phyloP scores from a whole-genome alignment of 1,140 invertebrate species.

The Drosophila quadrilineata region DNA sequence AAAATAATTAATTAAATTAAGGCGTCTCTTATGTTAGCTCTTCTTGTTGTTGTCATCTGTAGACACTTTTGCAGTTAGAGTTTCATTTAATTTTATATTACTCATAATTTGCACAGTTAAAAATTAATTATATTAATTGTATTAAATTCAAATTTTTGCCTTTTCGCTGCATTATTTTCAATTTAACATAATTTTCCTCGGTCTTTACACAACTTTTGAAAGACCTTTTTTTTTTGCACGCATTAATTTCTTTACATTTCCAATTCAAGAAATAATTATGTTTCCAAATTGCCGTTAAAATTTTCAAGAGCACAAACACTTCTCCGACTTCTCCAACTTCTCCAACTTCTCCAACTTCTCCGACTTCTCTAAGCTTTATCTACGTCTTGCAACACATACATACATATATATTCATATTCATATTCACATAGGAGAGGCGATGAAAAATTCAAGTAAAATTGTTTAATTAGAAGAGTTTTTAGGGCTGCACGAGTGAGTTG shows the following conservation, averaged over 20 bases:
- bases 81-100: constrained; percentile 12
- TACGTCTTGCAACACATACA: no score
- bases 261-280: neutral
- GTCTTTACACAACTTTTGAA: no score
- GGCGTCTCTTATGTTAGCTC: constrained; percentile 63
- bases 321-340: neutral
- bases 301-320: neutral
- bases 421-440: neutral
- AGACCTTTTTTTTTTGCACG: neutral
- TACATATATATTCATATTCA: no score
- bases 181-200: constrained; percentile 8
- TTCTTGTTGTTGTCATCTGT: constrained; percentile 78
- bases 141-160: no score
- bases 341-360: no score
- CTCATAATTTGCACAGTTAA: no score
- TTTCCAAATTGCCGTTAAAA: constrained; percentile 4
- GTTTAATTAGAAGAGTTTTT: constrained; percentile 69
- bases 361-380: no score
- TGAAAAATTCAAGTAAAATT: constrained; percentile 36
- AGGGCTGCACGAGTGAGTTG: constrained; percentile 41
- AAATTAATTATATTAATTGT: no score
- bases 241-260: neutral
- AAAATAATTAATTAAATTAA: constrained; percentile 17
- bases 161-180: constrained; percentile 4
- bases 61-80: constrained; percentile 53